Base-by-base conservation (phyloP, 2,797 vertebrate genomes). In the Acanthiza pusilla region DNA sequence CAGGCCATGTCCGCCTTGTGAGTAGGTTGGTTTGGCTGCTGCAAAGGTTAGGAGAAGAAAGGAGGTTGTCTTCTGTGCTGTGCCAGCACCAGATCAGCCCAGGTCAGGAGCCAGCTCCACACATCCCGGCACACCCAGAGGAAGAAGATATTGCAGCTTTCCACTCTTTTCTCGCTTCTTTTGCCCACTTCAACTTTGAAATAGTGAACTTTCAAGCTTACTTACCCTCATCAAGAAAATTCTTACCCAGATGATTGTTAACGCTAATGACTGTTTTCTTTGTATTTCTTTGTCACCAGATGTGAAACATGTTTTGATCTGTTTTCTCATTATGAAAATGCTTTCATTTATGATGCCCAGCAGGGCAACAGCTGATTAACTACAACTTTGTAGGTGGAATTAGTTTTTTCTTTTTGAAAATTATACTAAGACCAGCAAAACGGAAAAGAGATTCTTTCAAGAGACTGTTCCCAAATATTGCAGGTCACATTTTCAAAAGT, bases 261-360 rank as follows among this genome's bases (percentile, higher is more conserved):
- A 53, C 30, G 89, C 38, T 90, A 71, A 65, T 76, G 55, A 85
- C 38, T 48, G 38, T 80, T 94, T 79, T 68, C 45, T 83, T 86
- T 92, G 53, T 76, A 50, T 82, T 94, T 85, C 47, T 48, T 48
- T 48, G 61, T 84, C 2, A 2, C 45, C 79, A 94, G 80, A 90
- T 53, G 71, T 60, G 55, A 89, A 94, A 92, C 58, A 47, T 48
- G 85, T 89, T 86, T 79, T 90, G 79, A 93, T 95, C 61, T 62
- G 71, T 94, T 96, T 94, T 85, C 77, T 88, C 30, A 77, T 84
- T 91, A 85, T 42, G 72, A 78, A 79, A 89, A 68, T 42, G 29
- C 48, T 87, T 88, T 85, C 67, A 72, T 84, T 96, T 93, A 70
- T 93, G 71, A 81, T 48, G 30, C 91, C 77, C 87, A 58, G 42